Conservation (phyloP, 2,113 vertebrate species). For the Poeciliopsis prolifica region DNA sequence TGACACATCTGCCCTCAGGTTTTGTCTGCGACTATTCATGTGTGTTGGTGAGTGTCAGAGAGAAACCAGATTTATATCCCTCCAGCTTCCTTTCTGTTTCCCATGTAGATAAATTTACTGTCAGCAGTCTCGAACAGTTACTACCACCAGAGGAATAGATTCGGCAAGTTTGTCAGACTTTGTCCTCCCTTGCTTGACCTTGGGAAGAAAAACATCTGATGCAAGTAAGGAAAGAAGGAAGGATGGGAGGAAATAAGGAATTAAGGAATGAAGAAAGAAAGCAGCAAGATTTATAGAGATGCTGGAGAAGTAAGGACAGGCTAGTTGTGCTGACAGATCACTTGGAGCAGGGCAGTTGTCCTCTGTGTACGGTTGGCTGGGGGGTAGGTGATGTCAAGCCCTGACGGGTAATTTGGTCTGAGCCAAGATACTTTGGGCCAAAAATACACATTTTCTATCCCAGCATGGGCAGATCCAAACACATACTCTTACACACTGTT, state of each 20-base stretch:
- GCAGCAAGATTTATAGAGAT: conserved; percentile 16
- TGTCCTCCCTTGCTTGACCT: conserved; percentile 26
- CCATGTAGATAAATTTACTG: conserved; percentile 10
- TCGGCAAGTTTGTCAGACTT: conserved; percentile 44
- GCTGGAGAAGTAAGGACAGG: conserved; percentile 30
- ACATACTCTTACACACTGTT: conserved; percentile 8
- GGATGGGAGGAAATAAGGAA: no score
- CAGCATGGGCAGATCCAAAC: conserved; percentile 23
- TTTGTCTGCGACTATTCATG: neutral
- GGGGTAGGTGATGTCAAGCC: conserved; percentile 77
- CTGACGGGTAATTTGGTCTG: conserved; percentile 78
- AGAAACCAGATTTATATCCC: conserved; percentile 32
- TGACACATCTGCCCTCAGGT: conserved; percentile 58
- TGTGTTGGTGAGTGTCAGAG: conserved; percentile 28
- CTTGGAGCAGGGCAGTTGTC: conserved; percentile 67
- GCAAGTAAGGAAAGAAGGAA: neutral
- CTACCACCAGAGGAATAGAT: conserved; percentile 72
- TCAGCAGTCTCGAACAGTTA: conserved; percentile 63
- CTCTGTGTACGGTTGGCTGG: conserved; percentile 66
- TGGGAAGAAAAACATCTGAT: conserved; percentile 5
- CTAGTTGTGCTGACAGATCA: conserved; percentile 65
- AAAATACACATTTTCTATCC: conserved; percentile 50
- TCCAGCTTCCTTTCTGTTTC: neutral
- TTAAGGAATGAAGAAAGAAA: neutral
- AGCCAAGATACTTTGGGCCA: conserved; percentile 55